These are phyloP conservation scores for Glaucopsyche alexis DNA, from an alignment of 2,888 invertebrate species.

Conservation along the genomic window DNA sequence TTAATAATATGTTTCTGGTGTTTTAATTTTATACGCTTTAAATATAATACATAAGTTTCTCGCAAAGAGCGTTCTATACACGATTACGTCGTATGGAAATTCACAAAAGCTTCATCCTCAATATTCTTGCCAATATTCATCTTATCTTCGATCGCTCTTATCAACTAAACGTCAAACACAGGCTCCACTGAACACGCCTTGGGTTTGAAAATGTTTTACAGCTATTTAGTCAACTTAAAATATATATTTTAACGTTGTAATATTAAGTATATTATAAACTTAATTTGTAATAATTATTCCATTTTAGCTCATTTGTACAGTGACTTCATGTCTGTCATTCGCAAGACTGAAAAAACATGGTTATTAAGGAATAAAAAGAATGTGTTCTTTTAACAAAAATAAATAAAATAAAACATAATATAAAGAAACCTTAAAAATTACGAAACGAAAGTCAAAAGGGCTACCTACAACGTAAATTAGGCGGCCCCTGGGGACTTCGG, in stretches of 20 bases:
- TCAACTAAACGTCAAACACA: slow-evolving; percentile 29
- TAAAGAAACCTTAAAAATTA: background rate
- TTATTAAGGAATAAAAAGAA: background rate
- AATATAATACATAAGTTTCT: background rate
- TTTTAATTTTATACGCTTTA: too few species aligned
- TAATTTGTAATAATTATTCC: too few species aligned
- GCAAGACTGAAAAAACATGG: too few species aligned
- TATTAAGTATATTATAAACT: background rate
- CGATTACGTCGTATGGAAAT: background rate
- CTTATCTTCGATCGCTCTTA: slow-evolving; percentile 26
- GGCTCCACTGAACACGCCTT: background rate
- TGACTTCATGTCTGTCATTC: too few species aligned
- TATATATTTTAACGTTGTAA: background rate
- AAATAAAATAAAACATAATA: too few species aligned
- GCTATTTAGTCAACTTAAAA: background rate
- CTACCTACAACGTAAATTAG: slow-evolving; percentile 11
- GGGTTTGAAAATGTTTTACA: slow-evolving; percentile 12
- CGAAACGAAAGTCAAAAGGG: slow-evolving; percentile 13
- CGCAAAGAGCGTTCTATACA: background rate
- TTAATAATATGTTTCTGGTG: too few species aligned
- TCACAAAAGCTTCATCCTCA: slow-evolving; percentile 19
- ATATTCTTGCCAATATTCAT: slow-evolving; percentile 23
- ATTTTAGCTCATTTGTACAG: too few species aligned
- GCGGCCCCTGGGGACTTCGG: background rate
- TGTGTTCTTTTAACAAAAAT: background rate